Evolutionary conservation across 2,113 vertebrate species (phyloP).

Genomic region (Syngnathus floridae): DNA sequence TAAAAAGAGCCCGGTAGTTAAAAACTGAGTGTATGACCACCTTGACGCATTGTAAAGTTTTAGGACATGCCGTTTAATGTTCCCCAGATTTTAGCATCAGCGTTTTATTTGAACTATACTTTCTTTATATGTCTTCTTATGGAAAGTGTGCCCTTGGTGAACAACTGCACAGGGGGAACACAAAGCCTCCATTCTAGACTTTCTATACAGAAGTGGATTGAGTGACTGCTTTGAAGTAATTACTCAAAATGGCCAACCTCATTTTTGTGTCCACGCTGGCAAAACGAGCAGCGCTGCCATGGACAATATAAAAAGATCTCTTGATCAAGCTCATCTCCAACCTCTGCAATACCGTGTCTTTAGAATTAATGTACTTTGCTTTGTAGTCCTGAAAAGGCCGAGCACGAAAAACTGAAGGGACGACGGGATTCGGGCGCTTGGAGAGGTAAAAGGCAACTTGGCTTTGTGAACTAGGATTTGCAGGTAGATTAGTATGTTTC

Average conservation of each 20-base stretch:
- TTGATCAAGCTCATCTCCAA: constrained; percentile 29
- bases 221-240: not conserved
- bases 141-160: constrained; percentile 1
- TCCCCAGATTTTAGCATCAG: constrained; percentile 1
- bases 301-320: not conserved
- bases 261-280: not conserved
- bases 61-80: not conserved
- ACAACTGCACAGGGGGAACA: not conserved
- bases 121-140: constrained; percentile 3
- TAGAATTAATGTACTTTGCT: constrained; percentile 43
- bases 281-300: not conserved
- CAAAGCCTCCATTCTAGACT: constrained; percentile 1
- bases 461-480: constrained; percentile 22
- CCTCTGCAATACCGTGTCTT: constrained; percentile 14
- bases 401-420: constrained; percentile 20
- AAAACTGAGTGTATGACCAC: constrained; percentile 5
- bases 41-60: constrained; percentile 3
- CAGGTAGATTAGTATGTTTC: not conserved
- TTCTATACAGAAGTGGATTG: not conserved
- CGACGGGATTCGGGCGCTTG: constrained; percentile 20
- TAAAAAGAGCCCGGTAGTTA: not conserved
- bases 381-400: constrained; percentile 33
- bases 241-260: not conserved
- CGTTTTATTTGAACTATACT: not conserved
- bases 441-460: constrained; percentile 20